Conservation (phyloP, 2,113 vertebrate genomes). For the Petromus typicus region DNA sequence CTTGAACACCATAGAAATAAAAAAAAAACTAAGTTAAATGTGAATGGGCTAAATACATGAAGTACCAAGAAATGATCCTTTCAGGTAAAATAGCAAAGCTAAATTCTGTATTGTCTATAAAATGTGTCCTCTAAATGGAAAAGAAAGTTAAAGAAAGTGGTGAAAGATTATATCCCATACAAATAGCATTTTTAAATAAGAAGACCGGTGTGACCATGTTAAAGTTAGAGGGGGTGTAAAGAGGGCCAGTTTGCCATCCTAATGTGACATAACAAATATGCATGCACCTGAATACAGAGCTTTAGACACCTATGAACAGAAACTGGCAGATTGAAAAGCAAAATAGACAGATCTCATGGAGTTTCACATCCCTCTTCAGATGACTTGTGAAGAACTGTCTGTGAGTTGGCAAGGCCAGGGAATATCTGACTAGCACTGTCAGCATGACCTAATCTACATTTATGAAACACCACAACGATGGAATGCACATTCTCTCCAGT, state of each 20-base stretch:
- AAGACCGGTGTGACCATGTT: background rate
- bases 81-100: background rate
- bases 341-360: background rate
- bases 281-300: too few relatives aligned
- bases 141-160: background rate
- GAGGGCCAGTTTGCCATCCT: background rate
- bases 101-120: background rate
- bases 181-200: background rate
- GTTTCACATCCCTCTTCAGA: background rate
- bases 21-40: too few relatives aligned
- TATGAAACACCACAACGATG: background rate
- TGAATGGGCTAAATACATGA: background rate
- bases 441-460: background rate
- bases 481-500: too few relatives aligned
- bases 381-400: background rate
- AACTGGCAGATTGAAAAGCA: background rate
- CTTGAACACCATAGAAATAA: background rate
- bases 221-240: background rate
- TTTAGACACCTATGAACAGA: background rate
- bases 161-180: background rate
- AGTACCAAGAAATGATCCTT: background rate
- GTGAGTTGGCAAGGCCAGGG: background rate
- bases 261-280: background rate
- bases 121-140: background rate
- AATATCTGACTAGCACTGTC: background rate